Percentiles rank a stretch among this genome's conserved stretches.
Evolutionary conservation across 1,140 invertebrate genomes (phyloP).

Genomic region (Micrasema minimum): DNA sequence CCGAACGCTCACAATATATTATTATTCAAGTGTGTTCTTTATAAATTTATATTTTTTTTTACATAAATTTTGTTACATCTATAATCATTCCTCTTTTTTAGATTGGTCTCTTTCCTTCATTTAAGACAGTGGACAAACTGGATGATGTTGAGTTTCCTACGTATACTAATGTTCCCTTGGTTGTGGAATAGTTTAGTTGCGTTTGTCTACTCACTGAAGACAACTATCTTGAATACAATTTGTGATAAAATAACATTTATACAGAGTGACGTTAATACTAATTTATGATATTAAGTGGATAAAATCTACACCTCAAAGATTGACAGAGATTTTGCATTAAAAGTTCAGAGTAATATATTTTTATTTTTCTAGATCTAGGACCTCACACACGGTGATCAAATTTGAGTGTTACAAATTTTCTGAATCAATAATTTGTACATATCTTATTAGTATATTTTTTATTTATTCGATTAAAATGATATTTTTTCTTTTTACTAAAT

Average conservation of each 20-base stretch:
- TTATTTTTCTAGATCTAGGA: conserved; percentile 24
- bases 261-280: background rate
- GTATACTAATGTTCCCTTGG: conserved; percentile 65
- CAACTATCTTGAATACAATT: conserved; percentile 12
- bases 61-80: too few relatives aligned
- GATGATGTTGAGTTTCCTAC: conserved; percentile 73
- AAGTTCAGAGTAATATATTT: conserved; percentile 34
- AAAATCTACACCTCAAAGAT: conserved; percentile 21
- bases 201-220: background rate
- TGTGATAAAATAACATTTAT: conserved; percentile 17
- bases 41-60: too few relatives aligned
- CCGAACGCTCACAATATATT: too few relatives aligned
- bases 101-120: conserved; percentile 83
- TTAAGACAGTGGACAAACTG: conserved; percentile 79
- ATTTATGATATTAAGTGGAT: conserved; percentile 37
- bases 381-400: conserved; percentile 4
- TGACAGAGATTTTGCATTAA: conserved; percentile 3
- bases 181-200: conserved; percentile 3
- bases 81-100: too few relatives aligned
- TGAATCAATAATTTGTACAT: conserved; percentile 7
- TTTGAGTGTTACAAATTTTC: conserved; percentile 2
- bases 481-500: too few relatives aligned
- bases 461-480: too few relatives aligned
- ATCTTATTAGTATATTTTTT: background rate
- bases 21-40: too few relatives aligned